Base-by-base conservation (phyloP, 1,140 invertebrate genomes). In the Asbolus verrucosus region DNA sequence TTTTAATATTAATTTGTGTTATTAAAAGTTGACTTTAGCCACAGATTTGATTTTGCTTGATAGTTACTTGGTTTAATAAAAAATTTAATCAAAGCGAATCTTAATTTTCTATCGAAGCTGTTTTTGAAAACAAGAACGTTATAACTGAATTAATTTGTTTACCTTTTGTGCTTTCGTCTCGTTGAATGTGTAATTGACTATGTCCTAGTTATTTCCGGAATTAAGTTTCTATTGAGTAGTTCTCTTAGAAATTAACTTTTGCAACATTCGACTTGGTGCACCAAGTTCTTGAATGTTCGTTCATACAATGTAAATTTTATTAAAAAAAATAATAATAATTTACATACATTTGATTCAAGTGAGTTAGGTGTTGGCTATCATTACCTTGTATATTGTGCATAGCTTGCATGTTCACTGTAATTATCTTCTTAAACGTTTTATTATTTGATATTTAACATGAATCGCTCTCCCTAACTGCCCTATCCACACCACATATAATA, bases 361-460 rank as follows among this genome's bases (percentile, higher is more conserved):
- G n/a, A n/a, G n/a, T n/a, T n/a, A n/a, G n/a, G n/a, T n/a, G 43
- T 50, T 8, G 6, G 6, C 8, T 54, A 30, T 15, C n/a, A 27
- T 54, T 54, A 54, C 46, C 9, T 8, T 16, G 46, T 54, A 21
- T 18, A 19, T 9, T 50, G 16, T 50, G 18, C 46, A 27, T 54
- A 27, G 46, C 27, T 54, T 27, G 21, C 46, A 54, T 54, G 46
- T 16, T 54, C 21, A 13, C 46, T 54, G 46, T 21, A 54, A 54
- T 54, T 54, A 54, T 54, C 46, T 54, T 54, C 46, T 54, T 54
- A 54, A 21, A 9, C 19, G 46, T 54, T 54, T 54, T 54, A 54
- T 54, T 54, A 54, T 54, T 54, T 54, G 46, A 54, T 54, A 27
- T 54, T 54, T 54, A 54, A 13, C 46, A 54, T 54, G 46, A 54